Evolutionary conservation across 2,797 vertebrate species (phyloP).

Genomic region (Danio choprae): DNA sequence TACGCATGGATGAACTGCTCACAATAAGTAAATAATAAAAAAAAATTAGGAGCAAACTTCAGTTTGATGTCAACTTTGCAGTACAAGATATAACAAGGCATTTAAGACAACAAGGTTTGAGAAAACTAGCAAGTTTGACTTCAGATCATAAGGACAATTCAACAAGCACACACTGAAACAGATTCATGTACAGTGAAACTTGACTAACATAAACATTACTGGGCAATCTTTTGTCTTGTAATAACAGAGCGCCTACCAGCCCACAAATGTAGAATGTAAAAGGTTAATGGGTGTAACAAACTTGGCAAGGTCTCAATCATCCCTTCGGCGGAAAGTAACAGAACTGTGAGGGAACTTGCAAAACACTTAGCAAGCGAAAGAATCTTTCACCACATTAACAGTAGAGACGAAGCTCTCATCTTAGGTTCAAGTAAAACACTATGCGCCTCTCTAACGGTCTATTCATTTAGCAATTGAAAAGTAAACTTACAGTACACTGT

Average conservation of each 20-base stretch:
- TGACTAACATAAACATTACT: background rate
- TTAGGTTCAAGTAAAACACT: background rate
- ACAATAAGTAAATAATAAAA: no score
- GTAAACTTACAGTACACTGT: background rate
- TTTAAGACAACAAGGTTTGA: background rate
- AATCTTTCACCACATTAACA: background rate
- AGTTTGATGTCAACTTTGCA: no score
- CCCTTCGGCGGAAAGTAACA: constrained; percentile 1
- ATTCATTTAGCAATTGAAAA: background rate
- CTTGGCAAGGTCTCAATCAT: background rate
- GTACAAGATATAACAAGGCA: background rate
- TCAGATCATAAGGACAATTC: background rate
- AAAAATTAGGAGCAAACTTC: no score
- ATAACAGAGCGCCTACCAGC: background rate
- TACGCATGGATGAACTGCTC: no score
- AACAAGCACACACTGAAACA: no score
- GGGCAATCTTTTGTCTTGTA: background rate
- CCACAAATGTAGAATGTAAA: background rate
- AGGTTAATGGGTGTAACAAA: background rate
- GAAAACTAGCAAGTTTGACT: background rate
- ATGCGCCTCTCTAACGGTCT: background rate
- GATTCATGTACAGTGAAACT: background rate
- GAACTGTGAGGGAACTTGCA: constrained; percentile 6
- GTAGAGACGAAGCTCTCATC: background rate
- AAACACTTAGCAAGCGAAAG: background rate